Evolutionary conservation across 2,888 invertebrate species (phyloP).

Genomic region (Phyllotreta striolata): DNA sequence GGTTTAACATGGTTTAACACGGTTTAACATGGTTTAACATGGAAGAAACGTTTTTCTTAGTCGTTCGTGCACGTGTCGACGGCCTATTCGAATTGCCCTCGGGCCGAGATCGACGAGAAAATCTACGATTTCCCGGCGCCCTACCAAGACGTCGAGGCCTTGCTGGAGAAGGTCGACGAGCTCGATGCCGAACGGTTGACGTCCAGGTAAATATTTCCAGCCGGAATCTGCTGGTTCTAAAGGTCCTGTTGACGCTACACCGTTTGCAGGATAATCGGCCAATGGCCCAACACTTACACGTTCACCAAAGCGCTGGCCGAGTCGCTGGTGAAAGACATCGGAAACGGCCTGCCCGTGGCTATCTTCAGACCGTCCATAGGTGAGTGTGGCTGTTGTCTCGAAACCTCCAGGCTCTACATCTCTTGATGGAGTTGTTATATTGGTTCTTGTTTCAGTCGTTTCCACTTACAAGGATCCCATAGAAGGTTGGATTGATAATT

Average conservation of each 20-base stretch:
- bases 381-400: conserved; percentile 49
- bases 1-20: no score
- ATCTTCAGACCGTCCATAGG: conserved; percentile 85
- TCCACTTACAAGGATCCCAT: conserved; percentile 78
- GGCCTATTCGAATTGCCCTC: conserved; percentile 79
- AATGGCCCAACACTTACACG: conserved; percentile 87
- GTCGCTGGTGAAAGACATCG: conserved; percentile 68
- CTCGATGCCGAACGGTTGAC: conserved; percentile 50
- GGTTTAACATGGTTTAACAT: no score
- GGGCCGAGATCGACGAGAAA: conserved; percentile 69
- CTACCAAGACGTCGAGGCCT: conserved; percentile 59
- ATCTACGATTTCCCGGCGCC: conserved; percentile 71
- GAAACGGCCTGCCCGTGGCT: conserved; percentile 72
- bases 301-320: conserved; percentile 88
- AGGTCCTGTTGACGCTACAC: neutral
- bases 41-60: conserved; percentile 64
- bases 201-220: no score
- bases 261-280: conserved; percentile 66
- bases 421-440: neutral
- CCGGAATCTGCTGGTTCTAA: neutral
- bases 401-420: neutral
- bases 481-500: conserved; percentile 89
- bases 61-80: conserved; percentile 81
- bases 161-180: conserved; percentile 60
- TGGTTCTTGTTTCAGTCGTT: conserved; percentile 61